phyloP scores from a whole-genome alignment of 1,140 invertebrate genomes.

The Geopemphigus sp. region DNA sequence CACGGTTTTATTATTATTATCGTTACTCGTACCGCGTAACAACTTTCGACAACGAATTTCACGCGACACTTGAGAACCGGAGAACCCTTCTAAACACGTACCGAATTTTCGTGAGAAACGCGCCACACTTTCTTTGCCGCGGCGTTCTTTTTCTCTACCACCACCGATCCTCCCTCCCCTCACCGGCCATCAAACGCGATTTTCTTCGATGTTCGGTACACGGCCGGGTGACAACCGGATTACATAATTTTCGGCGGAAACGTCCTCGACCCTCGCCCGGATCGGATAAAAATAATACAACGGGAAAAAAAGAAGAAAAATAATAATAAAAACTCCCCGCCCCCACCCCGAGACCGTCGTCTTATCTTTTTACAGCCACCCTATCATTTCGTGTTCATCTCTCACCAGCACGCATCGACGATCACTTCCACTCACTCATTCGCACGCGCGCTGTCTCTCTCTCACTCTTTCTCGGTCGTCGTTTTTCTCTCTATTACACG shows the following conservation, averaged over 20 bases:
- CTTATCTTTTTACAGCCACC: conserved; percentile 44
- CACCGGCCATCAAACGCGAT: conserved; percentile 36
- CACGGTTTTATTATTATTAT: not conserved
- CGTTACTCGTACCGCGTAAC: not conserved
- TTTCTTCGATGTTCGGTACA: not conserved
- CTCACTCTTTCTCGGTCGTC: too few species aligned
- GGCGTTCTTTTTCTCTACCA: not conserved
- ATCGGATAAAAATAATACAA: conserved; percentile 44
- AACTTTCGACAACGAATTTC: conserved; percentile 32
- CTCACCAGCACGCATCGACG: conserved; percentile 45
- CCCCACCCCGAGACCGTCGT: conserved; percentile 18
- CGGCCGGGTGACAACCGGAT: conserved; percentile 33
- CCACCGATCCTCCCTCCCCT: too few species aligned
- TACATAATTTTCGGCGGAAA: conserved; percentile 44
- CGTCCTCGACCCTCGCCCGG: conserved; percentile 17
- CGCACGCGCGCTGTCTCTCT: too few species aligned
- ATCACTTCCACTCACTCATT: conserved; percentile 3
- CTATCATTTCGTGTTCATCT: conserved; percentile 46
- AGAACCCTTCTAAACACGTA: not conserved
- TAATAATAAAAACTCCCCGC: conserved; percentile 11
- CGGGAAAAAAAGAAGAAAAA: not conserved
- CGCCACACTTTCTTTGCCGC: not conserved
- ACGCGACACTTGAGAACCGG: conserved; percentile 9
- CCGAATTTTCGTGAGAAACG: conserved; percentile 30
- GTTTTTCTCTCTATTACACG: too few species aligned